Percentiles rank a stretch among this genome's conserved stretches.
Evolutionary conservation across 2,797 vertebrate species (phyloP).

Genomic region (Emys orbicularis): DNA sequence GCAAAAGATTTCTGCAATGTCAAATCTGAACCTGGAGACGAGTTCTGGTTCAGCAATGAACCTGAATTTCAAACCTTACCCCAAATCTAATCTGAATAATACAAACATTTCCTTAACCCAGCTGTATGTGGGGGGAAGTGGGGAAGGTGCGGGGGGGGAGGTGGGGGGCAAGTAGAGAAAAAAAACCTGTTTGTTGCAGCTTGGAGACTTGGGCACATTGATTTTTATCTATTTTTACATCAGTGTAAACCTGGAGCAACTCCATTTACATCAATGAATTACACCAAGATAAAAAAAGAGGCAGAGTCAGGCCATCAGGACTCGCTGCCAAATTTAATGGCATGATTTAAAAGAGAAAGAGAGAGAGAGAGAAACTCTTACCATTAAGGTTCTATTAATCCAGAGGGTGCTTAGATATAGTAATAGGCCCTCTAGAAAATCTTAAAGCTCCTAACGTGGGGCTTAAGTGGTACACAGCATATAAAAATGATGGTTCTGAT

Average conservation of each 20-base stretch:
- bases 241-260: background rate
- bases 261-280: background rate
- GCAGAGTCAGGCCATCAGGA: background rate
- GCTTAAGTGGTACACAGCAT: background rate
- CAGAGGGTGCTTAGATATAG: conserved; percentile 1
- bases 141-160: no score
- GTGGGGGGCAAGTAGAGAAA: background rate
- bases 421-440: conserved; percentile 8
- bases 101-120: background rate
- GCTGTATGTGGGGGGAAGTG: background rate
- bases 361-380: background rate
- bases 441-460: background rate
- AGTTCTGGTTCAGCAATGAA: accelerated
- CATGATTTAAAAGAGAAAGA: background rate
- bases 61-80: background rate
- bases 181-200: background rate
- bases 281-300: background rate
- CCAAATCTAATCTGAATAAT: background rate
- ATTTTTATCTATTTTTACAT: background rate
- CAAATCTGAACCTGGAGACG: background rate
- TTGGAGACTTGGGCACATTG: background rate
- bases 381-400: conserved; percentile 43
- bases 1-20: background rate
- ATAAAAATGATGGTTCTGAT: background rate
- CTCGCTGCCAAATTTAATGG: conserved; percentile 1